Evolutionary conservation across 2,797 vertebrate genomes (phyloP).

Genomic region (Chrosomus eos): DNA sequence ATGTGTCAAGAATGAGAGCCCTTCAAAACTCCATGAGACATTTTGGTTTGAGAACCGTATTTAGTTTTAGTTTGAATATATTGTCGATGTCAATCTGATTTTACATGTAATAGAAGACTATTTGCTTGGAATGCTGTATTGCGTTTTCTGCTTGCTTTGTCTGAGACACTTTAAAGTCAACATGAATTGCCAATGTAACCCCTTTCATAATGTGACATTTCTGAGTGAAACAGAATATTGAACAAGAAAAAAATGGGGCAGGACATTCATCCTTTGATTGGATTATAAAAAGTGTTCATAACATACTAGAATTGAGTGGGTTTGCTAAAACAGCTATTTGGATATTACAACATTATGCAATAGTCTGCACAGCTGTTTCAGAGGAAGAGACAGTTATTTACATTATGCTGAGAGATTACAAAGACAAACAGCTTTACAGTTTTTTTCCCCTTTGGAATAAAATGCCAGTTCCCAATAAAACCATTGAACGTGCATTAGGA

Average conservation of each 20-base stretch:
- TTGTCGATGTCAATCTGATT: not conserved
- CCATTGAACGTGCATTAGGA: not conserved
- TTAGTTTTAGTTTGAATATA: not conserved
- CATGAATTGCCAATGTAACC: not conserved
- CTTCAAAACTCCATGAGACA: constrained; percentile 6
- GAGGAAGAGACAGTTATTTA: not conserved
- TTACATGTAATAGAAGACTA: not conserved
- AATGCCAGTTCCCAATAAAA: not conserved
- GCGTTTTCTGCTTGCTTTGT: not conserved
- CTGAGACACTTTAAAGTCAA: not conserved
- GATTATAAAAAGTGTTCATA: not conserved
- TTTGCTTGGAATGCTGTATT: not conserved
- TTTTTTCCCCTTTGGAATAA: not conserved
- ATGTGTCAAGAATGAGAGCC: constrained; percentile 5
- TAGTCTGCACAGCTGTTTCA: not conserved
- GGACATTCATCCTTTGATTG: not conserved
- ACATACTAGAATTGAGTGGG: not conserved
- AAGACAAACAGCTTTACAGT: not conserved
- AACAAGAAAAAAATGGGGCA: not conserved
- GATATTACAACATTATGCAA: not conserved
- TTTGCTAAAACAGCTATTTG: not conserved
- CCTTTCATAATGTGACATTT: not conserved
- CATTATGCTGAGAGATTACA: constrained; percentile 7
- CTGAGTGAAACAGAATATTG: not conserved
- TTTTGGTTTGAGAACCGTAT: constrained; percentile 1